phyloP scores from a whole-genome alignment of 2,888 invertebrate species.

The Schrankia costaestrigalis region DNA sequence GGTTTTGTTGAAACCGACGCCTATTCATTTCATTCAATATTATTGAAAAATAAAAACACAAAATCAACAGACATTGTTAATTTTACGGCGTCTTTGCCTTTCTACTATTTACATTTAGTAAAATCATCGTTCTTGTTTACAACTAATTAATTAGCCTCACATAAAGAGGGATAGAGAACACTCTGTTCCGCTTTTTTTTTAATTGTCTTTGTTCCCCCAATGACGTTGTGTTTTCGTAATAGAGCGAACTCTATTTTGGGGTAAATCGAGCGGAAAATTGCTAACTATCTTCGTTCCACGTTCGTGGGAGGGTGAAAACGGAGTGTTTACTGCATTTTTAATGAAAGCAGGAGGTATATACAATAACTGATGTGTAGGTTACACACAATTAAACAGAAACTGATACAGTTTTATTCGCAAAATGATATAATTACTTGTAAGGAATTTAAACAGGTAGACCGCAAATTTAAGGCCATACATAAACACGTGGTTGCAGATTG shows the following conservation, averaged over 20 bases:
- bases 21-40: slow-evolving; percentile 42
- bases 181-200: slow-evolving; percentile 55
- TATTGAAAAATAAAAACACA: slow-evolving; percentile 48
- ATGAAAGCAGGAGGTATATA: no score
- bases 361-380: no score
- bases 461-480: no score
- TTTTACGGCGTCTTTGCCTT: slow-evolving; percentile 59
- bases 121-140: slow-evolving; percentile 78
- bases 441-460: no score
- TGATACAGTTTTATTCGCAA: no score
- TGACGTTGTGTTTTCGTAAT: slow-evolving; percentile 58
- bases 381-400: no score
- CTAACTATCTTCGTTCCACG: slow-evolving; percentile 46
- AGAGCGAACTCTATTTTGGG: slow-evolving; percentile 60
- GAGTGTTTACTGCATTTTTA: no score
- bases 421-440: no score
- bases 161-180: slow-evolving; percentile 57
- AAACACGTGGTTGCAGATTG: no score
- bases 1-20: slow-evolving; percentile 42
- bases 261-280: slow-evolving; percentile 79
- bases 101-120: slow-evolving; percentile 76
- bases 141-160: slow-evolving; percentile 73
- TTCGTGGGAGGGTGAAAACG: slow-evolving; percentile 32
- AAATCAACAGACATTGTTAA: slow-evolving; percentile 67
- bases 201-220: slow-evolving; percentile 58